Percentiles rank a stretch among this genome's conserved stretches.
These are phyloP conservation scores for Neosalanx taihuensis DNA, from an alignment of 2,797 vertebrate species.

Conservation along the genomic window DNA sequence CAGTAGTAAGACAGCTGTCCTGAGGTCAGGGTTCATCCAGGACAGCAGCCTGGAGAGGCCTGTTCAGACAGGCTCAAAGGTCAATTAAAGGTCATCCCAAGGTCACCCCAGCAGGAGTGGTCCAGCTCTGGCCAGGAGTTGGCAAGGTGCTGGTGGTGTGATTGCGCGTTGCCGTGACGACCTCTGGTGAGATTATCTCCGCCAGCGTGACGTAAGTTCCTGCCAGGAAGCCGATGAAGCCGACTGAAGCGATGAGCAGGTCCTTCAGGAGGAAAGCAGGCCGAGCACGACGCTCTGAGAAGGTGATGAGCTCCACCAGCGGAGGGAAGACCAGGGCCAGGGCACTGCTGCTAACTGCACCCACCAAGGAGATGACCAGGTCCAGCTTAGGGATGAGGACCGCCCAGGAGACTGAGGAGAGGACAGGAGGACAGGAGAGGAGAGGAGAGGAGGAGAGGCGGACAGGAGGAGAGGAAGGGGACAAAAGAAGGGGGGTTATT, in stretches of 20 bases:
- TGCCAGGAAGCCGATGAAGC: constrained; percentile 80
- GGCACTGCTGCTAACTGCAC: constrained; percentile 84
- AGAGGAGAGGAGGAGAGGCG: neutral
- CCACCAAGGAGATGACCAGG: constrained; percentile 83
- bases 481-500: neutral
- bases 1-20: too few species aligned
- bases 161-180: constrained; percentile 23
- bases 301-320: constrained; percentile 81
- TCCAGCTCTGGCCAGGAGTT: constrained; percentile 41
- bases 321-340: constrained; percentile 83
- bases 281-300: constrained; percentile 70
- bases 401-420: constrained; percentile 72
- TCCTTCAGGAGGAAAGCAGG: constrained; percentile 76
- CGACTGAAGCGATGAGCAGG: constrained; percentile 72
- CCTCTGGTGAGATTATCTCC: constrained; percentile 76
- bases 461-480: neutral
- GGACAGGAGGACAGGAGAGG: neutral
- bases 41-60: neutral
- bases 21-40: neutral
- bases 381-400: constrained; percentile 82
- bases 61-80: neutral
- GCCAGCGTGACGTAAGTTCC: constrained; percentile 81
- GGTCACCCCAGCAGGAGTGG: constrained; percentile 28
- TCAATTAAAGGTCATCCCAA: constrained; percentile 17
- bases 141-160: constrained; percentile 45